A percentile compares a stretch with the other conserved stretches of the same genome.
Evolutionary conservation across 1,140 invertebrate genomes (phyloP).

Genomic region (Zaprionus capensis): DNA sequence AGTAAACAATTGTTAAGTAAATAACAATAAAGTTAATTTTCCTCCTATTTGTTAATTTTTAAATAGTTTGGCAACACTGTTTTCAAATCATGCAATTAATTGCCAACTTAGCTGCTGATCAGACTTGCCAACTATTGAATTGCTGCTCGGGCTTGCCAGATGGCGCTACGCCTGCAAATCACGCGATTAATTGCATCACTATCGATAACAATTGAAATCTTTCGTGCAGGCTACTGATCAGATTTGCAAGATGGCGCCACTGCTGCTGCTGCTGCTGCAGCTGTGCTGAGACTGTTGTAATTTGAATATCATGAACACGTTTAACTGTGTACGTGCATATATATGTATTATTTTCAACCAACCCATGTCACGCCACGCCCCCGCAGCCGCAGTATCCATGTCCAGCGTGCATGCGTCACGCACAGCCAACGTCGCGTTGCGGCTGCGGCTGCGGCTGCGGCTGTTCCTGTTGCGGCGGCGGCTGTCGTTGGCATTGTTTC

Average conservation of each 20-base stretch:
- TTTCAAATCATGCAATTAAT: neutral
- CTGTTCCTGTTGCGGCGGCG: too few species aligned
- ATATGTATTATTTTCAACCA: neutral
- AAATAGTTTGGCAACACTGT: too few species aligned
- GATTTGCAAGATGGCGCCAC: slow-evolving; percentile 8
- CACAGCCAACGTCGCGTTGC: slow-evolving; percentile 8
- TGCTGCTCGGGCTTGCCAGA: neutral
- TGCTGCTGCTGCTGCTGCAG: slow-evolving; percentile 11
- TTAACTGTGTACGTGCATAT: neutral
- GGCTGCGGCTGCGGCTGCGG: too few species aligned
- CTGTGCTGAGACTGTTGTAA: slow-evolving; percentile 41
- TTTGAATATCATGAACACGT: slow-evolving; percentile 73
- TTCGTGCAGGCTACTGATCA: neutral
- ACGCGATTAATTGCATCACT: neutral
- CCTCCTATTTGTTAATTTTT: too few species aligned
- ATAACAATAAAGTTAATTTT: too few species aligned
- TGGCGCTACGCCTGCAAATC: neutral
- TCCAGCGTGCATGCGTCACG: slow-evolving; percentile 38
- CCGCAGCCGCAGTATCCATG: slow-evolving; percentile 9
- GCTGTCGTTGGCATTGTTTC: slow-evolving; percentile 9
- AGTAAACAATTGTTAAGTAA: too few species aligned
- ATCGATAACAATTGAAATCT: neutral
- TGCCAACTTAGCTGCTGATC: neutral
- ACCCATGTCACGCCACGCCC: slow-evolving; percentile 1
- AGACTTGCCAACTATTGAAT: neutral